These are phyloP conservation scores for Spheniscus mendiculus DNA, from an alignment of 2,113 vertebrate genomes.

Conservation along the genomic window DNA sequence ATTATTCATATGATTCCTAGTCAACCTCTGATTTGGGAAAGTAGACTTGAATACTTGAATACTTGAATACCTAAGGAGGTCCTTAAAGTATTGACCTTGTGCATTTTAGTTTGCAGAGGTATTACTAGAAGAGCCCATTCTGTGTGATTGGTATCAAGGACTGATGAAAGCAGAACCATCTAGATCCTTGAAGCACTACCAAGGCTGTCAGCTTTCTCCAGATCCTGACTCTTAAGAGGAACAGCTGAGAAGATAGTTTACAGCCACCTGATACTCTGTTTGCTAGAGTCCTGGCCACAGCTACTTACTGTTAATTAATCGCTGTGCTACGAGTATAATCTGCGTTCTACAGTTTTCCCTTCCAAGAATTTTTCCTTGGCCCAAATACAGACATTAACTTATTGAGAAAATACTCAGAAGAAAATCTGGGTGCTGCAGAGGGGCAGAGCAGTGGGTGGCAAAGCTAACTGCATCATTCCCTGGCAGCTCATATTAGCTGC, in stretches of 20 bases:
- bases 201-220: not conserved
- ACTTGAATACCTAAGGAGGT: too few species aligned
- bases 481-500: not conserved
- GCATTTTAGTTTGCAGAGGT: not conserved
- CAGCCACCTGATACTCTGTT: slow-evolving; percentile 10
- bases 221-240: not conserved
- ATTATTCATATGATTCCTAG: not conserved
- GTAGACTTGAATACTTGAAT: not conserved
- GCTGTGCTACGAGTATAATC: not conserved
- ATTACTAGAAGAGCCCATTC: not conserved
- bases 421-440: not conserved
- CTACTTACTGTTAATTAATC: slow-evolving; percentile 44
- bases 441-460: not conserved
- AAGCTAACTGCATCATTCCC: not conserved
- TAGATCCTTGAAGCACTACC: not conserved
- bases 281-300: not conserved
- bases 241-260: not conserved
- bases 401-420: not conserved
- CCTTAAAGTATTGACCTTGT: not conserved
- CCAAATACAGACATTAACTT: not conserved
- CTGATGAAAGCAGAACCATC: not conserved
- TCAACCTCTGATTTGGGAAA: not conserved
- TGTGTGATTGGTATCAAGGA: not conserved
- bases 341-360: not conserved
- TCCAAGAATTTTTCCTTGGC: not conserved